Evolutionary conservation across 2,113 vertebrate species (phyloP).

Genomic region (Alethe castanea): DNA sequence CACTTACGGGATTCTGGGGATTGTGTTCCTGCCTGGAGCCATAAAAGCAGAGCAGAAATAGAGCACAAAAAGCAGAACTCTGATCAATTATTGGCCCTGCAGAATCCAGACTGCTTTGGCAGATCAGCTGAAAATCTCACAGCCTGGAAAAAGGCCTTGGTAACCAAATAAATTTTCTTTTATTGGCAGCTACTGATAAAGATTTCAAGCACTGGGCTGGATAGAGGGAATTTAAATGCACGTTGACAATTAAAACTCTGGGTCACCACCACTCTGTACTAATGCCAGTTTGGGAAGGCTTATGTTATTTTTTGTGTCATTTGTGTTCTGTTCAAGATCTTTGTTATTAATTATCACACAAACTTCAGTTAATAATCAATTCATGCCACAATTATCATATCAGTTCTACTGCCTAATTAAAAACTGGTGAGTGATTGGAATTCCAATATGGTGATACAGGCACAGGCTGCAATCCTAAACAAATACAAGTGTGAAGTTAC

Average conservation of each 20-base stretch:
- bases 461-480: slow-evolving; percentile 65
- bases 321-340: background rate
- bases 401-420: slow-evolving; percentile 66
- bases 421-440: slow-evolving; percentile 68
- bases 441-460: slow-evolving; percentile 54
- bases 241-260: background rate
- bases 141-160: background rate
- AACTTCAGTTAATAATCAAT: slow-evolving; percentile 28
- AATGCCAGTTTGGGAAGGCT: background rate
- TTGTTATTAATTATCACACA: background rate
- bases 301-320: background rate
- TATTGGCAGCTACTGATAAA: background rate
- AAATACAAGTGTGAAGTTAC: slow-evolving; percentile 63
- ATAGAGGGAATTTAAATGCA: background rate
- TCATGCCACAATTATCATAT: slow-evolving; percentile 53
- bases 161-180: slow-evolving; percentile 12
- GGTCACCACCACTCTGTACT: background rate
- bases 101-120: slow-evolving; percentile 4
- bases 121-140: background rate
- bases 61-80: background rate
- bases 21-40: background rate
- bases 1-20: background rate
- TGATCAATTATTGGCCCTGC: background rate
- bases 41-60: background rate
- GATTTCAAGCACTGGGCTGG: background rate